Evolutionary conservation across 2,113 vertebrate species (phyloP), one percentile per base, ranked within the genome.

Genomic region (Chunga burmeisteri): DNA sequence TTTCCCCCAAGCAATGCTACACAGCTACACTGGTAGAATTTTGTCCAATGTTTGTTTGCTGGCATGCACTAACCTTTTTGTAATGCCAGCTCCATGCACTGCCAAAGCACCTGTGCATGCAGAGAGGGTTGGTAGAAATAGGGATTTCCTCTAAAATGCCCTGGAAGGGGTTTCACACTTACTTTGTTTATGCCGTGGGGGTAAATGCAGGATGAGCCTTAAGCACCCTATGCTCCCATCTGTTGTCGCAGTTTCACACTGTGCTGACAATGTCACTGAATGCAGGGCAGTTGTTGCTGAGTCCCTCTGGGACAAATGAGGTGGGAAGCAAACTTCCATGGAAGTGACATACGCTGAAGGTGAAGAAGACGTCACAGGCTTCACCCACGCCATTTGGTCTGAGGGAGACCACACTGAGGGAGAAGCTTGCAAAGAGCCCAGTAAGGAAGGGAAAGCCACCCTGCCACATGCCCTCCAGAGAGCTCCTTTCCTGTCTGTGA

Each of bases 151-250:
- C n/a, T 90, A 58, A 84, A 84, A 81, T 9, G 2, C 27, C 13
- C 34, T n/a, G 20, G 17, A 52, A 77, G 22, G 13, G 13, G 11
- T 84, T 72, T 62, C 79, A 78, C 15, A 15, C 11, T 79, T 3
- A 0, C 40, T 30, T 38, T 0, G 0, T 50, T 59, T 65, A 46
- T 0, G 0, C 9, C 17, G 26, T 44, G 40, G 17, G 44, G 8
- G 26, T n/a, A 36, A 67, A 65, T 9, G 21, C 18, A 47, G 34
- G 47, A 44, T n/a, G 15, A 90, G 9, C 49, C 21, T 49, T 21
- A 67, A 77, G 13, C 20, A 32, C 34, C 7, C 55, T 23, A 3
- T 22, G 46, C 18, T 71, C 13, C n/a, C 16, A 40, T 13, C 13
- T 30, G 6, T 75, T 3, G 0, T 36, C 27, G 13, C 12, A 10